phyloP scores from a whole-genome alignment of 2,797 vertebrate species.

The Esox lucius region DNA sequence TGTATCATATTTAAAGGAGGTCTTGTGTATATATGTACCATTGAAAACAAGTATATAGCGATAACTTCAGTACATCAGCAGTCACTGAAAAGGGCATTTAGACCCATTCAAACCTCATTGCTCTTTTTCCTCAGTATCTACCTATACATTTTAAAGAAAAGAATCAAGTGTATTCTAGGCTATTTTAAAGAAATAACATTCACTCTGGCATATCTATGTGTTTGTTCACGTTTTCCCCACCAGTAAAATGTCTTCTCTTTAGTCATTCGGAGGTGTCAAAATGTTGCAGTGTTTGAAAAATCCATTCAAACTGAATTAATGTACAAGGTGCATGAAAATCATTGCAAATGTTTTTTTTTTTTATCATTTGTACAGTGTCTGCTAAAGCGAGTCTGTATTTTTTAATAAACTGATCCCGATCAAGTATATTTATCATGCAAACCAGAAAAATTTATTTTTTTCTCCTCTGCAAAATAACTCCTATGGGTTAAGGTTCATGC shows the following conservation, averaged over 20 bases:
- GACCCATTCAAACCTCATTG: constrained; percentile 48
- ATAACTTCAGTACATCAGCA: constrained; percentile 51
- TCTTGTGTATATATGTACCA: constrained; percentile 69
- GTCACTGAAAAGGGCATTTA: constrained; percentile 53
- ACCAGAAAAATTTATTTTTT: constrained; percentile 40
- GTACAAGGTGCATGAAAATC: constrained; percentile 68
- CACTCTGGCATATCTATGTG: constrained; percentile 55
- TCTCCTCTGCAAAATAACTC: constrained; percentile 10
- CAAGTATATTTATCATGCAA: constrained; percentile 51
- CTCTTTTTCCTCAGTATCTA: constrained; percentile 35
- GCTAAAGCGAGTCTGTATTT: constrained; percentile 59
- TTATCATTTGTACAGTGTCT: constrained; percentile 61
- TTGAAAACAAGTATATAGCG: constrained; percentile 37
- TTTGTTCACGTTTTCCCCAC: constrained; percentile 61
- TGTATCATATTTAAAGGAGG: constrained; percentile 51
- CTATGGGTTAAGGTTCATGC: neutral
- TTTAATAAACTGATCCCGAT: constrained; percentile 66
- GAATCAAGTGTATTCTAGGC: constrained; percentile 25
- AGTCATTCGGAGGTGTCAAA: constrained; percentile 52
- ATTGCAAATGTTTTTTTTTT: constrained; percentile 46
- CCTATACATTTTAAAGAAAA: constrained; percentile 22
- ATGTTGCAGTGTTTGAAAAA: constrained; percentile 69
- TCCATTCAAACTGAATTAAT: constrained; percentile 65
- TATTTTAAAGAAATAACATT: constrained; percentile 44
- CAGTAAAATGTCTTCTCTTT: constrained; percentile 30